Conservation (phyloP, 2,888 invertebrate species). For the Meloe dianella region DNA sequence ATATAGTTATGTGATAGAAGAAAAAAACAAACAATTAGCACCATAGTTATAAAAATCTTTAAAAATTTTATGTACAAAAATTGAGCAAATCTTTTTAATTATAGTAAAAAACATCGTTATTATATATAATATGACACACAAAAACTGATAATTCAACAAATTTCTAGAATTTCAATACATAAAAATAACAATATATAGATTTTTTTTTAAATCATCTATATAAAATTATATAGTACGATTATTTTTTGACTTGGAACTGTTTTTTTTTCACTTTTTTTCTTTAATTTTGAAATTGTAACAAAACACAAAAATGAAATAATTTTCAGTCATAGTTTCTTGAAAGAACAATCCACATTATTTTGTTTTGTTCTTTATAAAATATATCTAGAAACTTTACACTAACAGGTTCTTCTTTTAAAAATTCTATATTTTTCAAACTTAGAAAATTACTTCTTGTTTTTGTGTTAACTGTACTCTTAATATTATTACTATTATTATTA, state of each 20-base stretch:
- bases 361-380: conserved; percentile 6
- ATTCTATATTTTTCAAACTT: too few relatives aligned
- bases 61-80: not conserved
- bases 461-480: not conserved
- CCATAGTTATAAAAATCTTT: not conserved
- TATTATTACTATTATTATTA: conserved; percentile 30
- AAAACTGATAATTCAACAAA: conserved; percentile 12
- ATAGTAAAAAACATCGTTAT: not conserved
- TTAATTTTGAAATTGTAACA: not conserved
- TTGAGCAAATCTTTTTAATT: not conserved
- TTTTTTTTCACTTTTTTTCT: too few relatives aligned
- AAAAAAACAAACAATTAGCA: conserved; percentile 20
- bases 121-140: not conserved
- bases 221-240: conserved; percentile 6
- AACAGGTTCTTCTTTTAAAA: too few relatives aligned
- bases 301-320: conserved; percentile 36
- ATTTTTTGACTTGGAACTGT: conserved; percentile 32
- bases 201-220: too few relatives aligned
- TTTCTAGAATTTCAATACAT: conserved; percentile 10
- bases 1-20: not conserved
- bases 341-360: conserved; percentile 46
- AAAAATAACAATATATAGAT: not conserved
- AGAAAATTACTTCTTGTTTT: too few relatives aligned
- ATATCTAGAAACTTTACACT: too few relatives aligned
- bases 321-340: conserved; percentile 44